A percentile compares a stretch with the other conserved stretches of the same genome.
These are phyloP conservation scores for Cirrhinus mrigala DNA, from an alignment of 2,797 vertebrate species.

Conservation along the genomic window DNA sequence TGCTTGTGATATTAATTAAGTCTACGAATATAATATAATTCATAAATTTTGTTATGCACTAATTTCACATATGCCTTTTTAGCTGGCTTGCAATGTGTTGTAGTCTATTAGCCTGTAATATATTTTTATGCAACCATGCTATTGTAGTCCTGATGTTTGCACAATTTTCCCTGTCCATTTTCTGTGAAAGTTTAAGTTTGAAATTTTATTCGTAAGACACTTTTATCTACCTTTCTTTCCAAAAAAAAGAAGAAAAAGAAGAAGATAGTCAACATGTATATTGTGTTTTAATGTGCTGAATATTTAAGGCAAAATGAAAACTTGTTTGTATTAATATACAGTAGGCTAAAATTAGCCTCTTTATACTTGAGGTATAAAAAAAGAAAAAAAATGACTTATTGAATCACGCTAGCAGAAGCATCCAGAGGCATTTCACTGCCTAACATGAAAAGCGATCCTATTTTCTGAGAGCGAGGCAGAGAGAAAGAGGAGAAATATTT, in stretches of 20 bases:
- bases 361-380: constrained; percentile 25
- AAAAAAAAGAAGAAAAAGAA: background rate
- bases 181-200: background rate
- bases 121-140: background rate
- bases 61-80: background rate
- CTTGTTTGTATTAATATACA: background rate
- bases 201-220: background rate
- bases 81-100: background rate
- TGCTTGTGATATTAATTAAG: background rate
- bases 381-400: constrained; percentile 40
- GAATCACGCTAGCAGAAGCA: constrained; percentile 49
- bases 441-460: constrained; percentile 70
- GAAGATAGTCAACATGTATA: background rate
- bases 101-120: background rate
- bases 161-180: background rate
- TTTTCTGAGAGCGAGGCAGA: constrained; percentile 67
- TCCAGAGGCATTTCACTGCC: constrained; percentile 64
- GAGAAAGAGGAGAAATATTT: constrained; percentile 63
- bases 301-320: background rate
- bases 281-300: background rate
- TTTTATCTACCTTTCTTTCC: background rate
- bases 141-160: too few species aligned
- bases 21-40: background rate
- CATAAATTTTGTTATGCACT: background rate
- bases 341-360: background rate